These are phyloP conservation scores for Alsophila aescularia DNA, from an alignment of 2,888 invertebrate species.

Conservation along the genomic window DNA sequence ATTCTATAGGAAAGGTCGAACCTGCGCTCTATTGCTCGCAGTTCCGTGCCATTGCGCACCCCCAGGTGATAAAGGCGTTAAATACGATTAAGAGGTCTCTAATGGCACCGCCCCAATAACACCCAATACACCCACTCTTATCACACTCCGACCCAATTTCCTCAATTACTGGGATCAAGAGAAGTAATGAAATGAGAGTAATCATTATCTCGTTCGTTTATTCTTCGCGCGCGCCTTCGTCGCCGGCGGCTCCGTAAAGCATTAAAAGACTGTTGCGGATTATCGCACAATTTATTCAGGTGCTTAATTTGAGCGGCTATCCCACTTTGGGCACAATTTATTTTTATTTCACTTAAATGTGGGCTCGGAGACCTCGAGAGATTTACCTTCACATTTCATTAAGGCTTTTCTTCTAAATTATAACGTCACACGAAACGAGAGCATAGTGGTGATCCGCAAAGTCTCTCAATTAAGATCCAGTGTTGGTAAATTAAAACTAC, in stretches of 20 bases:
- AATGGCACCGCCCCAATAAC: constrained; percentile 70
- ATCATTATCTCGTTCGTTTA: constrained; percentile 81
- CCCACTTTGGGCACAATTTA: constrained; percentile 78
- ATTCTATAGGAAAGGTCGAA: constrained; percentile 45
- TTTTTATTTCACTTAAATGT: constrained; percentile 81
- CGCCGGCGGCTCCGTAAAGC: constrained; percentile 71
- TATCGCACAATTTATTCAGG: constrained; percentile 84
- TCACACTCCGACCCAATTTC: constrained; percentile 79
- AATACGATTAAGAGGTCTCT: constrained; percentile 78
- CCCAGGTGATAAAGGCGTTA: constrained; percentile 79
- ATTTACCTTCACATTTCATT: constrained; percentile 75
- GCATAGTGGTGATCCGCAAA: neutral
- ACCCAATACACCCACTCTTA: constrained; percentile 69
- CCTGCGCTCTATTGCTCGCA: constrained; percentile 55
- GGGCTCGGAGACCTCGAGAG: constrained; percentile 60
- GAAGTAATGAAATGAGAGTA: constrained; percentile 82
- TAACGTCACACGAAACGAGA: constrained; percentile 34
- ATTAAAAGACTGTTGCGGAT: constrained; percentile 81
- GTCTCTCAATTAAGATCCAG: constrained; percentile 7
- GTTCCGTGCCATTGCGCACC: constrained; percentile 72
- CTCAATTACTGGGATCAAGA: constrained; percentile 82
- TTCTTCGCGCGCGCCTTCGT: constrained; percentile 66
- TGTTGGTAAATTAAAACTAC: constrained; percentile 37
- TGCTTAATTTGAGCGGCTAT: constrained; percentile 82
- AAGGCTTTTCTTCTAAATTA: constrained; percentile 54